phyloP scores from a whole-genome alignment of 2,113 vertebrate species.

The Lepus timidus region DNA sequence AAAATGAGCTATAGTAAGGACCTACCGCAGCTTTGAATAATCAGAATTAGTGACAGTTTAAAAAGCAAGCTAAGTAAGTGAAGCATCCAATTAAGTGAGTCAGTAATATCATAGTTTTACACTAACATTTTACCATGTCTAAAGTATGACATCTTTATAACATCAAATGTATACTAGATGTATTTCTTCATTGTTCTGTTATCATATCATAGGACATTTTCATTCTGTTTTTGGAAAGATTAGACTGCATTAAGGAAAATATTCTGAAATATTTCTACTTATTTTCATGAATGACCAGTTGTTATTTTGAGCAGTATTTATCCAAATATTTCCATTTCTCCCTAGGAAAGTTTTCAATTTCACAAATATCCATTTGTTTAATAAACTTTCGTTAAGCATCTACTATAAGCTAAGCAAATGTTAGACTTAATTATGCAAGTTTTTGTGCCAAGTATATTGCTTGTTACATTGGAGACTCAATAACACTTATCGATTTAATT shows the following conservation, averaged over 20 bases:
- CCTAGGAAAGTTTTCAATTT: background rate
- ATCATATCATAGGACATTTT: background rate
- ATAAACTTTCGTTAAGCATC: no score
- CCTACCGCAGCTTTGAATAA: background rate
- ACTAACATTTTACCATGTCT: background rate
- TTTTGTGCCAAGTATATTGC: background rate
- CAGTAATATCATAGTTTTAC: background rate
- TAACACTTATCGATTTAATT: conserved; percentile 16
- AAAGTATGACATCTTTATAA: background rate
- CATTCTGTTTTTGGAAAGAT: background rate
- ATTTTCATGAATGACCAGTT: background rate
- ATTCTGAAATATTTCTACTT: conserved; percentile 16
- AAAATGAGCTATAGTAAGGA: background rate
- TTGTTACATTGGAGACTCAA: background rate
- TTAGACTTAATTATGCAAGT: background rate
- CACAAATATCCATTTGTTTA: no score
- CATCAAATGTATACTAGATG: background rate
- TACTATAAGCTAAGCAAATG: no score
- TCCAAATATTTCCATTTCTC: background rate
- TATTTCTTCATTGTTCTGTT: background rate
- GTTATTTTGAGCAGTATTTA: conserved; percentile 33
- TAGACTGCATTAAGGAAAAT: background rate
- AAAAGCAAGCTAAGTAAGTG: conserved; percentile 10
- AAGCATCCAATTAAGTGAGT: conserved; percentile 27
- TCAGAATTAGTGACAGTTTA: background rate